phyloP scores from a whole-genome alignment of 2,797 vertebrate species.

The Mormyrops attenuatus region DNA sequence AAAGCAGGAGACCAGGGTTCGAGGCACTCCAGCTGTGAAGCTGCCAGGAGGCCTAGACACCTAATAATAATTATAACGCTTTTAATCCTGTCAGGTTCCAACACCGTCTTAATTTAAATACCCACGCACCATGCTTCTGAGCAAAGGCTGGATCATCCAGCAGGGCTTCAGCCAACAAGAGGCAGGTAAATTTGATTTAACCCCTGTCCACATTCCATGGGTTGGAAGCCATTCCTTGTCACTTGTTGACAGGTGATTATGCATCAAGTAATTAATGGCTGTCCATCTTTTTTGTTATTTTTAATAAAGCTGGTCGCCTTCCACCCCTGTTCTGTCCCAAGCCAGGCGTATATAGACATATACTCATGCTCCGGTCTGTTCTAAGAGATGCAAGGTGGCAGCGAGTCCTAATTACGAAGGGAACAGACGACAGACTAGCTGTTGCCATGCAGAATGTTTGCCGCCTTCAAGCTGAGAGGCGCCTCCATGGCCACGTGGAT shows the following conservation, averaged over 20 bases:
- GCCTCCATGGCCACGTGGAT: not conserved
- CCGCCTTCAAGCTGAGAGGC: not conserved
- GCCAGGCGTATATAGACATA: not conserved
- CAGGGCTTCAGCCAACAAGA: not conserved
- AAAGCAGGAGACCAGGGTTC: not conserved
- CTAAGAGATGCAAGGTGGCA: not conserved
- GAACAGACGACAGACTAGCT: not conserved
- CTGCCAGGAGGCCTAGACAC: not conserved
- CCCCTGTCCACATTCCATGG: not conserved
- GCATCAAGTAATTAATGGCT: not conserved
- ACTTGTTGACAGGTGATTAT: not conserved
- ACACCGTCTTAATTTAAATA: not conserved
- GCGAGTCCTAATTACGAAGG: not conserved
- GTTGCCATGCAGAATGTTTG: conserved; percentile 7
- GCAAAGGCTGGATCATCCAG: not conserved
- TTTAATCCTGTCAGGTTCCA: not conserved
- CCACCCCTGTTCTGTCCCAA: not conserved
- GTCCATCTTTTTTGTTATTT: not conserved
- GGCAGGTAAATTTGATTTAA: conserved; percentile 8
- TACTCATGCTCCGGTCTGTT: not conserved
- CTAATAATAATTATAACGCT: conserved; percentile 6
- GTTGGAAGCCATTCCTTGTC: not conserved
- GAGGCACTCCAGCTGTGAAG: not conserved
- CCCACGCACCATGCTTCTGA: not conserved
- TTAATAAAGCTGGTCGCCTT: not conserved